These are phyloP conservation scores for Pantala flavescens DNA, from an alignment of 1,140 invertebrate genomes.

Conservation along the genomic window DNA sequence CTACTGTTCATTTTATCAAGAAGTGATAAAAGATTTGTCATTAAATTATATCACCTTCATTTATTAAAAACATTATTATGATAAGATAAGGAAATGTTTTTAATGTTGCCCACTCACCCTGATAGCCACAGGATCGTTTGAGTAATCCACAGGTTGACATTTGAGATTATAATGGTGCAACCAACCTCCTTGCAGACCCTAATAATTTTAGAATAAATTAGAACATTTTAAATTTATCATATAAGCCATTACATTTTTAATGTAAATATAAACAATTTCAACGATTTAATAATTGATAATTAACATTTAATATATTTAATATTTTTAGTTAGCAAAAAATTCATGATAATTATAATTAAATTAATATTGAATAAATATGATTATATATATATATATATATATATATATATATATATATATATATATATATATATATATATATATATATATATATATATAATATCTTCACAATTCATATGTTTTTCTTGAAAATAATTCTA, in stretches of 20 bases:
- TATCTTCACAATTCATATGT: neutral
- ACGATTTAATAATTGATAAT: neutral
- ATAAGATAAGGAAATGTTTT: too few relatives aligned
- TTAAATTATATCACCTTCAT: too few relatives aligned
- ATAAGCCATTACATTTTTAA: neutral
- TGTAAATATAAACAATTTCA: neutral
- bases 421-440: neutral
- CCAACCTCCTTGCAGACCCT: constrained; percentile 46
- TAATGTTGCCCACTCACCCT: constrained; percentile 32
- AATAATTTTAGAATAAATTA: constrained; percentile 35
- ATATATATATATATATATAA: neutral
- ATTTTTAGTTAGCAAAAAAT: too few relatives aligned
- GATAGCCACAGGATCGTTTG: constrained; percentile 35
- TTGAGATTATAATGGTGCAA: constrained; percentile 35
- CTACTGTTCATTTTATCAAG: too few relatives aligned
- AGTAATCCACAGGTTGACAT: constrained; percentile 45
- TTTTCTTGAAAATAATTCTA: neutral
- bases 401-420: too few relatives aligned
- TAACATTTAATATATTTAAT: too few relatives aligned
- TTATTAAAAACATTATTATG: too few relatives aligned
- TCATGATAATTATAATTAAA: too few relatives aligned
- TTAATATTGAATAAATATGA: too few relatives aligned
- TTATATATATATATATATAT: too few relatives aligned
- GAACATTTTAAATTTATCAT: neutral
- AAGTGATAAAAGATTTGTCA: too few relatives aligned